Base-by-base conservation (phyloP, 2,797 vertebrate species). In the Gadopsis marmoratus region DNA sequence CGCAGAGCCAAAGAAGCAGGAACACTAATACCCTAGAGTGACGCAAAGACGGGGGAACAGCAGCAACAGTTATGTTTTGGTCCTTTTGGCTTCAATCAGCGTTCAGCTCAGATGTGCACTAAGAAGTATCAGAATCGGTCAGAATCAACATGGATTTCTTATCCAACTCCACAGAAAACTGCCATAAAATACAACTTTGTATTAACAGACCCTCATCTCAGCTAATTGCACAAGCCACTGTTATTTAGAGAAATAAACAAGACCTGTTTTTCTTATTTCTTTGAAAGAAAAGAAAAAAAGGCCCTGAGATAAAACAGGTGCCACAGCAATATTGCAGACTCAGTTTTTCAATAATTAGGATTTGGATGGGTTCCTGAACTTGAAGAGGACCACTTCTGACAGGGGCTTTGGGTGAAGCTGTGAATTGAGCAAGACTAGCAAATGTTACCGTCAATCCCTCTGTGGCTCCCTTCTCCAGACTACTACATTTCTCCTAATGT, bases 401-500 rank as follows among this genome's bases (percentile, higher is more conserved):
- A 87, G 86, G 86, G 82, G 86, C 74, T 86, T 89, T 81, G 82
- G 89, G 68, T 88, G 74, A 89, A 91, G 88, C 86, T 31, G 48
- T 71, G 84, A 92, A 89, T 81, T 91, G 88, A 94, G 94, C 93
- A 93, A 92, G 85, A 91, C 88, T 80, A 81, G 90, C 82, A 78
- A 92, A 92, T 76, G 81, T 90, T 89, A 76, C 78, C 68, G 74
- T 74, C 86, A 47, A 86, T 93, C 88, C 81, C 89, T 89, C 83
- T 72, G 76, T 14, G 85, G 85, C 88, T 92, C 89, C 35, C 72
- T 89, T 87, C 78, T 92, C 89, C 85, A 92, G 92, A 94, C 94
- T 90, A 91, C 93, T 92, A 79, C 91, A 90, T 94, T 94, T 94
- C 92, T 91, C 74, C 72, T 72, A 66, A 37, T 94, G 93, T 95